phyloP scores from a whole-genome alignment of 2,797 vertebrate genomes.

The Alca torda region DNA sequence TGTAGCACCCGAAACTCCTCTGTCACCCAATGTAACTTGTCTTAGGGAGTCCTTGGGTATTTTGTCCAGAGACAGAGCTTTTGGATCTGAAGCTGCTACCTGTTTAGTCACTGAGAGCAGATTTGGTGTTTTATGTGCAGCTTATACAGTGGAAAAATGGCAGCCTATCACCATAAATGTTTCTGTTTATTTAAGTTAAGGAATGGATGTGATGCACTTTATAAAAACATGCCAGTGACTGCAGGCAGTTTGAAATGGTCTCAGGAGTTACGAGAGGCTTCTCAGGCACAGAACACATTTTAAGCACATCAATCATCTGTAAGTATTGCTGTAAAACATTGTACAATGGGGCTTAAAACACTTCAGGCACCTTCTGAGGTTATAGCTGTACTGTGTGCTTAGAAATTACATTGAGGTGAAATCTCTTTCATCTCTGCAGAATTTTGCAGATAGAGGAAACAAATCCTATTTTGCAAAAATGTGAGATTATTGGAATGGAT shows the following conservation, averaged over 20 bases:
- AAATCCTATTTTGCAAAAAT: slow-evolving; percentile 76
- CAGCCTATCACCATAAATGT: neutral
- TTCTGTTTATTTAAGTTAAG: slow-evolving; percentile 71
- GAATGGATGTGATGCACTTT: slow-evolving; percentile 64
- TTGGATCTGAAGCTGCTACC: neutral
- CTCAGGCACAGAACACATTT: slow-evolving; percentile 74
- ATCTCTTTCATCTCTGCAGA: slow-evolving; percentile 49
- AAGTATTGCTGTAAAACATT: slow-evolving; percentile 41
- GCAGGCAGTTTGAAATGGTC: slow-evolving; percentile 83
- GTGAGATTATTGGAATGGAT: slow-evolving; percentile 77
- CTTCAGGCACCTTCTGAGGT: slow-evolving; percentile 32
- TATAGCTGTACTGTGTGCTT: neutral
- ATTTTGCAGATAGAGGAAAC: slow-evolving; percentile 74
- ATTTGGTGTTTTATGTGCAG: neutral
- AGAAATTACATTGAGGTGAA: slow-evolving; percentile 35
- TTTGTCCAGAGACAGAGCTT: neutral
- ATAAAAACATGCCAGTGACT: slow-evolving; percentile 79
- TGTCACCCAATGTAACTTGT: neutral
- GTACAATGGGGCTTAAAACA: neutral
- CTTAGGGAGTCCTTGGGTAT: neutral
- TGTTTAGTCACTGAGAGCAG: neutral
- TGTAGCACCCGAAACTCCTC: neutral
- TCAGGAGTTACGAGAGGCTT: slow-evolving; percentile 76
- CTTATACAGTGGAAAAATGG: neutral
- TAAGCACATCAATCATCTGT: slow-evolving; percentile 74